Evolutionary conservation across 1,140 invertebrate species (phyloP).

Genomic region (Neodiprion lecontei): DNA sequence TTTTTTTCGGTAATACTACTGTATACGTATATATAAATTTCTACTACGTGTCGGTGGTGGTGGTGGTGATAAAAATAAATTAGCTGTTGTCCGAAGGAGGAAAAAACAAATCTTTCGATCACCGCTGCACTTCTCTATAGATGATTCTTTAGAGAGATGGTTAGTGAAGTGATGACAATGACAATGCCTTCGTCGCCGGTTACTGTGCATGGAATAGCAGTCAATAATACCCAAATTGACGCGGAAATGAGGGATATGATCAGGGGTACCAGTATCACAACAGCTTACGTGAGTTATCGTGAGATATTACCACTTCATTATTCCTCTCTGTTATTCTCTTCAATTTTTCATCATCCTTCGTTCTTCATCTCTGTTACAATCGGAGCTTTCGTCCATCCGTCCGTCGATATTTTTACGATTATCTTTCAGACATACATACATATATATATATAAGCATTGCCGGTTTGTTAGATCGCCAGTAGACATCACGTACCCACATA

Average conservation of each 20-base stretch:
- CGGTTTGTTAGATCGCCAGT: too few species aligned
- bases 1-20: too few species aligned
- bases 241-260: constrained; percentile 52
- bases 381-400: too few species aligned
- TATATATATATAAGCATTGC: neutral
- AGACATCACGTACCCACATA: too few species aligned
- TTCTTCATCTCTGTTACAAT: too few species aligned
- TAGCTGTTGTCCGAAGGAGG: neutral
- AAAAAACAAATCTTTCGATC: too few species aligned
- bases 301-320: neutral
- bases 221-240: constrained; percentile 36
- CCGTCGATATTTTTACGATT: neutral
- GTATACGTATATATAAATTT: neutral
- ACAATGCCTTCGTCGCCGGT: constrained; percentile 36
- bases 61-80: neutral
- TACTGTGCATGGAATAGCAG: constrained; percentile 51
- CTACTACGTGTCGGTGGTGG: neutral
- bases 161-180: constrained; percentile 50
- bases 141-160: neutral
- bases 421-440: neutral
- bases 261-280: constrained; percentile 56
- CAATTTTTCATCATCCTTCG: neutral
- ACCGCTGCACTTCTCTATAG: too few species aligned
- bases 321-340: neutral
- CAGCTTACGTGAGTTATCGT: constrained; percentile 56